Base-by-base conservation (phyloP, 2,888 invertebrate genomes). In the Tolmerus cingulatus region DNA sequence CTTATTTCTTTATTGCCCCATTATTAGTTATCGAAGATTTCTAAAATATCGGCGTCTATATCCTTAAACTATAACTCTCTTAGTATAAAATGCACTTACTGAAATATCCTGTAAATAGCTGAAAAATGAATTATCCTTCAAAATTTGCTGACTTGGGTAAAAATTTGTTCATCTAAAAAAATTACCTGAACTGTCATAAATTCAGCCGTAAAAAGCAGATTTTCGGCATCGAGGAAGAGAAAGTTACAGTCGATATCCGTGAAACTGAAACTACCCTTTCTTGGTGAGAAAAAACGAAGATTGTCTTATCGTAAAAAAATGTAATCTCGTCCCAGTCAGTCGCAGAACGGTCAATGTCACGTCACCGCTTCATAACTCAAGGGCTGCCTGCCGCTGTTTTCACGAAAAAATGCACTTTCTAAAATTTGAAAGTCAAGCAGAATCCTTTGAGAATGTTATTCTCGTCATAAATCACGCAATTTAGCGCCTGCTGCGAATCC, bases 161-260 rank as follows among this genome's bases (percentile, higher is more conserved):
- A 19, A 37, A 40, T 40, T n/a, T 77, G 37, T n/a, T 66, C 66
- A 66, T 66, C 19, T 66, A 7, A 46, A 46, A 40, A 14, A 82
- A 55, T 82, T 57, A 82, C 82, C 51, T 34, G 82, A 16, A 19
- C 57, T 23, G 43, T 74, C 85, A 85, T 85, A 85, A 85, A 85
- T 85, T 74, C 51, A n/a, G 74, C 23, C 74, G 46, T 84, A 84
- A 84, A 82, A 57, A 66, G 8, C 66, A 37, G 34, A 37, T 81
- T 16, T 81, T 84, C 84, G n/a, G 40, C 79, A 37, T 46, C 7
- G 79, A 46, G n/a, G 79, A 74, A 40, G 74, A 85, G 85, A 74
- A 85, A 74, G 74, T 23, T 74, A 66, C 27, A 74, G 27, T 12
- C 74, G 85, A 43, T 46, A 51, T 9, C 8, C n/a, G 19, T 85